These are phyloP conservation scores for Palaemon carinicauda DNA, from an alignment of 1,140 invertebrate species.

Conservation along the genomic window DNA sequence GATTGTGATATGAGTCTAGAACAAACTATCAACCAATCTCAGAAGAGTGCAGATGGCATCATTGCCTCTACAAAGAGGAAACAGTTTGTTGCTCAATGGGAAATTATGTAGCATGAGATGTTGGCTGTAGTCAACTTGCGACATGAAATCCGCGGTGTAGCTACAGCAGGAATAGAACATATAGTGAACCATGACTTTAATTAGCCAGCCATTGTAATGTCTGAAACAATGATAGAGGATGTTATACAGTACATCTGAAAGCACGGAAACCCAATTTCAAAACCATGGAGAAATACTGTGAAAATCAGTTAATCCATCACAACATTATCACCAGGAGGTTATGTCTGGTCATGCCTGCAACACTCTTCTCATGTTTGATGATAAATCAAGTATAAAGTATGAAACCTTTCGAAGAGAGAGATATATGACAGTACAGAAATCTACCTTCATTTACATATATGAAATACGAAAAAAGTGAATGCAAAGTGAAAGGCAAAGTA, in stretches of 20 bases:
- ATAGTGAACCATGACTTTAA: conserved; percentile 9
- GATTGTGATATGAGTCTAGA: conserved; percentile 6
- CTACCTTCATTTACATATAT: not conserved
- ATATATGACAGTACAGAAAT: not conserved
- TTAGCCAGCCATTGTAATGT: not conserved
- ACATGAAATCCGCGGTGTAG: conserved; percentile 16
- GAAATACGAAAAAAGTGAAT: not conserved
- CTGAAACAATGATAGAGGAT: not conserved
- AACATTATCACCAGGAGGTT: not conserved
- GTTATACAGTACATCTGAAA: not conserved
- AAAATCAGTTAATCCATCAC: not conserved
- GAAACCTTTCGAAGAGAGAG: not conserved
- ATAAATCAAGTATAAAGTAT: not conserved
- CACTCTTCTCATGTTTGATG: not conserved
- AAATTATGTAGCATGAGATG: conserved; percentile 30
- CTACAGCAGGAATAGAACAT: not conserved
- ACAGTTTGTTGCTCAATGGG: conserved; percentile 37
- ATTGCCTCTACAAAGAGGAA: conserved; percentile 33
- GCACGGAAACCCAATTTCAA: not conserved
- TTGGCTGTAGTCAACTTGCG: conserved; percentile 13
- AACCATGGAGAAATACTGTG: not conserved
- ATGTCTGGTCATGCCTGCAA: not conserved
- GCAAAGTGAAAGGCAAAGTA: not conserved
- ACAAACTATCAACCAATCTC: conserved; percentile 39
- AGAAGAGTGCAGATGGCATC: conserved; percentile 27